Evolutionary conservation across 2,888 invertebrate genomes (phyloP).

Genomic region (Phaonia tiefii): DNA sequence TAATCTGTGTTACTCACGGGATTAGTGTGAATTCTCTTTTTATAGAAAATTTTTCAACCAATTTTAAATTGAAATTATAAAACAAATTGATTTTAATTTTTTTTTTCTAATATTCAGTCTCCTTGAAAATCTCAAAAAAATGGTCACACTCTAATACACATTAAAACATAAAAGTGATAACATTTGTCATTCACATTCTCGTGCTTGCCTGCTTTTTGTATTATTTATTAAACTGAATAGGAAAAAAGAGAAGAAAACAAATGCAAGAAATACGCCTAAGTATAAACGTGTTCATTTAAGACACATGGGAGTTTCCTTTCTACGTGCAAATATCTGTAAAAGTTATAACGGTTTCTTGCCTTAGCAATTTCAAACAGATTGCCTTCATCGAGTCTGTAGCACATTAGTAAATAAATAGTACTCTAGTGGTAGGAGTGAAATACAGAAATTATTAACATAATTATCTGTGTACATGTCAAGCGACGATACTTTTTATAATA

Average conservation of each 20-base stretch:
- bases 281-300: neutral
- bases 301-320: conserved; percentile 26
- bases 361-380: no score
- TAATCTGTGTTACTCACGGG: no score
- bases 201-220: conserved; percentile 3
- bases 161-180: no score
- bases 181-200: neutral
- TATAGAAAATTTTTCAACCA: no score
- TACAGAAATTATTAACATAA: conserved; percentile 38
- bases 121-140: no score
- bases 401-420: neutral
- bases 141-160: no score
- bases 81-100: no score
- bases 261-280: neutral
- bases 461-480: conserved; percentile 50
- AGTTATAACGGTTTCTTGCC: neutral
- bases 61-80: no score
- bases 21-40: no score
- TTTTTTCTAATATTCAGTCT: no score
- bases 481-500: conserved; percentile 45
- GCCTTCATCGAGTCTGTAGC: neutral
- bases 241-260: neutral
- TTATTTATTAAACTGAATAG: neutral
- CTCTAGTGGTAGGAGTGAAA: conserved; percentile 24
- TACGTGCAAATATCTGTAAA: no score